Evolutionary conservation across 1,140 invertebrate genomes (phyloP), one percentile per base, ranked within the genome.

Genomic region (Drosophila sp.): DNA sequence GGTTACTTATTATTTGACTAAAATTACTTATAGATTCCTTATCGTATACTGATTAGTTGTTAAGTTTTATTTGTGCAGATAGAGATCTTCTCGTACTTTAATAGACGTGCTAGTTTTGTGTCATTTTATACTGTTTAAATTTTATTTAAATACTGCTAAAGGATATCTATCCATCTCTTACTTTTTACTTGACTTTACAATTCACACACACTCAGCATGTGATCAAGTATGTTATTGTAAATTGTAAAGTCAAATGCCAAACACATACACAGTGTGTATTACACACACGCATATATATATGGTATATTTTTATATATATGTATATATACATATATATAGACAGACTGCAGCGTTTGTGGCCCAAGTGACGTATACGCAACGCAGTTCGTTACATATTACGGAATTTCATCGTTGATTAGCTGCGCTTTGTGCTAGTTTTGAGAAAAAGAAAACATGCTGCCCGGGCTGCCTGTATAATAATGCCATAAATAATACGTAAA

Each of bases 371-470:
- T 76, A 83, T 79, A 83, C 80, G 72, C 65, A 83, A 76, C 43
- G 40, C 50, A 29, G 36, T 62, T 57, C 46, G 62, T 79, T 64
- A 63, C 62, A 48, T 83, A 71, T 72, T 70, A 66, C 51, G 61
- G 72, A 63, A 76, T 80, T 83, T 80, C 76, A 83, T 65, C 76
- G 73, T 80, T 84, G 81, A 84, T 84, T 84, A 86, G 80, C 81
- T 64, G 61, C 46, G 57, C 62, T 72, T 59, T 66, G 62, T 72
- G 73, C 77, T 46, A 80, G 50, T 70, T 77, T 61, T 64, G 9
- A 7, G 51, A 48, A 4, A 34, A 36, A 62, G 9, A 36, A 11
- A 32, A 21, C 21, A 21, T 27, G 21, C 41, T 64, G 18, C 46
- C 29, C 13, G 27, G 29, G 57, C 41, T 7, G n/a, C 25, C 16